phyloP scores from a whole-genome alignment of 2,797 vertebrate species.

The Syndactyla subalaris region DNA sequence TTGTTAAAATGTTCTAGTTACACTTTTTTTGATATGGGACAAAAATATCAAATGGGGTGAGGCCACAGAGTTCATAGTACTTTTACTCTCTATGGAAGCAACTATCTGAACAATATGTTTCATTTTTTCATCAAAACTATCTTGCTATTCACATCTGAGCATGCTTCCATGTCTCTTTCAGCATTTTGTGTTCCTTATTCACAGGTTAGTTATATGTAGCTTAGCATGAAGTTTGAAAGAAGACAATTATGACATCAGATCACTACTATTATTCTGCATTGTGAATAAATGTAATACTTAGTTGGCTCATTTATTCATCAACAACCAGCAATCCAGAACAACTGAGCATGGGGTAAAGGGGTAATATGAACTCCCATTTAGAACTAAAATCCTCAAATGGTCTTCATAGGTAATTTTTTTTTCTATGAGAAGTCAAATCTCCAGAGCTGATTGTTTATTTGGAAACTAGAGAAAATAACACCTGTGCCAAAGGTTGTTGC shows the following conservation, averaged over 20 bases:
- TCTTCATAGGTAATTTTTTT: neutral
- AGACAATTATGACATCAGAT: neutral
- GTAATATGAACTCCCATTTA: neutral
- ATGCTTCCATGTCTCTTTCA: neutral
- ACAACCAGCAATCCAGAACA: neutral
- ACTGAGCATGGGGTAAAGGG: neutral
- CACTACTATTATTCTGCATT: neutral
- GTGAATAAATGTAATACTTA: neutral
- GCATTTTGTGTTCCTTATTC: neutral
- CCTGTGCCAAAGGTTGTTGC: neutral
- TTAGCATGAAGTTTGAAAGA: conserved; percentile 1
- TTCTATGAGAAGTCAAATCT: neutral
- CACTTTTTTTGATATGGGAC: neutral
- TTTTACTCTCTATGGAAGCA: neutral
- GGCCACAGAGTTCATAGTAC: neutral
- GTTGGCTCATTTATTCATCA: neutral
- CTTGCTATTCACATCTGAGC: neutral
- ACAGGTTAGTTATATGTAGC: neutral
- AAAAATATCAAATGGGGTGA: neutral
- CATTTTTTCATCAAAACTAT: neutral
- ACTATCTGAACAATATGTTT: neutral
- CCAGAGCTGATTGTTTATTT: neutral
- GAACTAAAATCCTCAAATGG: neutral
- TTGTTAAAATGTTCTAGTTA: neutral
- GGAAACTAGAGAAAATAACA: neutral